Conservation (phyloP, 2,113 vertebrate genomes). For the Todiramphus saurophagus region DNA sequence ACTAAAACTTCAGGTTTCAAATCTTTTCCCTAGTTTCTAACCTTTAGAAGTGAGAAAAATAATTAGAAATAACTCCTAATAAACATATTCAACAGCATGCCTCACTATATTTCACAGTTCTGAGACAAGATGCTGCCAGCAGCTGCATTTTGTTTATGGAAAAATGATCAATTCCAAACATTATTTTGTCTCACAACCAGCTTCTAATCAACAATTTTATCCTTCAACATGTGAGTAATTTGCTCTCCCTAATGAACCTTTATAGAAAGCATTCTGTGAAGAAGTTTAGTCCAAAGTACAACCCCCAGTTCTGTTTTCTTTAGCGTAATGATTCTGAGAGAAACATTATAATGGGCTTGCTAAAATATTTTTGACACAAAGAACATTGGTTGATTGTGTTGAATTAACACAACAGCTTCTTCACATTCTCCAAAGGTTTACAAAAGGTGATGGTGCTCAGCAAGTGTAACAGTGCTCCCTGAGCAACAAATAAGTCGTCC, state of each 20-base stretch:
- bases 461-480: background rate
- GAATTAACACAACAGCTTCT: background rate
- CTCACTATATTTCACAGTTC: background rate
- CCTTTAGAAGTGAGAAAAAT: background rate
- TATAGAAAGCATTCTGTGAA: background rate
- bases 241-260: background rate
- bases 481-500: background rate
- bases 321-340: background rate
- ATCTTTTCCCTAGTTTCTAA: background rate
- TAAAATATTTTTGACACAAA: background rate
- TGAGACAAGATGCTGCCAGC: background rate
- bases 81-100: background rate
- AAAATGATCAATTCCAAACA: background rate
- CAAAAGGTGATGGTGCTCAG: background rate
- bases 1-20: rapidly evolving
- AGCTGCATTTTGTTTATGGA: background rate
- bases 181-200: background rate
- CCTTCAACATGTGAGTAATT: background rate
- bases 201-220: background rate
- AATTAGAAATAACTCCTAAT: background rate
- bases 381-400: background rate
- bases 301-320: background rate
- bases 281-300: background rate
- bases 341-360: background rate
- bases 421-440: background rate